phyloP scores from a whole-genome alignment of 2,888 invertebrate species.

The Amphipyra berbera region DNA sequence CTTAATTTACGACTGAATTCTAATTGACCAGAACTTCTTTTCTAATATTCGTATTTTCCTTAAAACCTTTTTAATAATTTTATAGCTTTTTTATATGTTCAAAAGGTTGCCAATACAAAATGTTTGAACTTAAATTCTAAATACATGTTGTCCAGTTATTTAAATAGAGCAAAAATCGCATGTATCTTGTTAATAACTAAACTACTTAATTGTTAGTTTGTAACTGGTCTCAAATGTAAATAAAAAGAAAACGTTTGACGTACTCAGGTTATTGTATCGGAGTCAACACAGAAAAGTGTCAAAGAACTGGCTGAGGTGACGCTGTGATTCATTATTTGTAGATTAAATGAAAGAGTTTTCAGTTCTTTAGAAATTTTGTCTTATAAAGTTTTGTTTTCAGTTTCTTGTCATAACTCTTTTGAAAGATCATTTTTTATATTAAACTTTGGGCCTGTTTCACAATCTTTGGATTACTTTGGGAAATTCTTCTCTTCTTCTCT shows the following conservation, averaged over 20 bases:
- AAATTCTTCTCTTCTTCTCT: no score
- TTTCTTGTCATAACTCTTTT: neutral
- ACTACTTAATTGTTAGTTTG: conserved; percentile 22
- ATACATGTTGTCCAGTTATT: neutral
- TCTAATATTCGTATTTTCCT: neutral
- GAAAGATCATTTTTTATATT: no score
- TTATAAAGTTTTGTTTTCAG: neutral
- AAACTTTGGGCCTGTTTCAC: no score
- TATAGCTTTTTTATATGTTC: conserved; percentile 6
- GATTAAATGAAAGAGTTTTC: conserved; percentile 7
- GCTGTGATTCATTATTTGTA: conserved; percentile 29
- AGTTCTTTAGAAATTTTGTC: conserved; percentile 5
- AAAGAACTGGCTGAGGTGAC: conserved; percentile 45
- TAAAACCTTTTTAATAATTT: neutral
- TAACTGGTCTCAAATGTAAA: conserved; percentile 22
- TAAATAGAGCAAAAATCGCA: conserved; percentile 7
- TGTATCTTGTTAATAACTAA: conserved; percentile 18
- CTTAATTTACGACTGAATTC: conserved; percentile 18
- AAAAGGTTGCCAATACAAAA: neutral
- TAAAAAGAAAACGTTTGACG: conserved; percentile 53
- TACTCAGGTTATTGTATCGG: conserved; percentile 56
- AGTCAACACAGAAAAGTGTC: conserved; percentile 56
- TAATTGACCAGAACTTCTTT: neutral
- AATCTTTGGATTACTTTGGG: no score
- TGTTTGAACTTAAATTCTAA: neutral